Base-by-base conservation (phyloP, 1,140 invertebrate species). In the Pseudachorutes palmiensis region DNA sequence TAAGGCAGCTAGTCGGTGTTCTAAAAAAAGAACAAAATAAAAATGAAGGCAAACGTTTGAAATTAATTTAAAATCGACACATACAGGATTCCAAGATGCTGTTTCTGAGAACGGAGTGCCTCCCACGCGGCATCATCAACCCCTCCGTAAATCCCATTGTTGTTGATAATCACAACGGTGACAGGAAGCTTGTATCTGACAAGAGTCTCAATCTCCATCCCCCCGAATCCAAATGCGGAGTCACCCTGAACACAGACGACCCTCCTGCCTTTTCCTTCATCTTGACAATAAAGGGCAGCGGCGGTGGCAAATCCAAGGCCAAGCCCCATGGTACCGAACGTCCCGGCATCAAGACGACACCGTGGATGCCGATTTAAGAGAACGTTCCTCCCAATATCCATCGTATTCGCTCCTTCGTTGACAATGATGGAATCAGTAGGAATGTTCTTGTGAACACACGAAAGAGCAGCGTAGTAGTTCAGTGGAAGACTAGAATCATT, bases 331-430 rank as follows among this genome's bases (percentile, higher is more conserved):
- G 71, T 71, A 16, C 67, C 66, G 36, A 59, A 71, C 2, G 69
- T 70, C 30, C 69, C 90, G n/a, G 90, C 89, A 78, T 92, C 93
- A 30, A 93, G 79, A 48, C 94, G 83, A 77, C 95, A 92, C 49
- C 92, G 80, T 0, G 94, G 91, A 59, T 87, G 78, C 64, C 83
- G 82, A 76, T 97, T 96, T 1, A 87, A 79, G 22, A 98, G 79
- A 78, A 97, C 87, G 0, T 92, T 88, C 51, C 94, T 83, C 1
- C 94, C 93, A 76, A 97, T 97, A 75, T 97, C 94, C 95, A 98
- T 98, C 0, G 95, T 98, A 77, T 97, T 97, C 14, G 94, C 94
- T 48, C 95, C 95, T 82, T 98, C 95, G 76, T 92, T 96, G n/a
- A 97, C 88, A 74, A 98, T 93, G 1, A 98, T 87, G 24, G 86